Base-by-base conservation (phyloP, 2,888 invertebrate species). In the Hecatera dysodea region DNA sequence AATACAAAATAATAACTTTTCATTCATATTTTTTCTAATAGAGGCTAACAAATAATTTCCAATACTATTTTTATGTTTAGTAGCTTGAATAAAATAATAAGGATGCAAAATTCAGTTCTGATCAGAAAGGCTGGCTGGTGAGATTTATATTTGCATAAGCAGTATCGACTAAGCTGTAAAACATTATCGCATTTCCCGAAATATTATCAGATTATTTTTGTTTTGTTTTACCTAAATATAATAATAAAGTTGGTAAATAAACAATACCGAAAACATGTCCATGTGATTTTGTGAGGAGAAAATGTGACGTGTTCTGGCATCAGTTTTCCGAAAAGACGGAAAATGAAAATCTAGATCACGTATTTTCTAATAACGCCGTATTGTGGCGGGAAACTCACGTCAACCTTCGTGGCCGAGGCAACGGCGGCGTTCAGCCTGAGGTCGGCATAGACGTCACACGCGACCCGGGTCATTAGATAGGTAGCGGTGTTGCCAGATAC, bases 371-470 rank as follows among this genome's bases (percentile, higher is more conserved):
- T 46, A 74, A 62, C 65, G 67, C 73, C 74, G 75, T 83, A 86
- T 87, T 86, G 83, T 84, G 79, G 81, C 81, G 85, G 88, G 85
- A 88, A 88, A 83, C 84, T 87, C 84, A 81, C 80, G 85, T 87
- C 88, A 92, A 90, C 92, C 92, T 92, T 92, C 90, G 81, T 70
- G 78, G 72, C 81, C 80, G 83, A 83, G 86, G 86, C 82, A 82
- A 83, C 76, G 81, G 75, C 36, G 79, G 78, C 74, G 69, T 53
- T 71, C 71, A 78, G 72, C 82, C 64, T 86, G 91, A 94, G 94
- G 94, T 92, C 93, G 89, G 70, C 29, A 82, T 71, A 84, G 87
- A 94, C 94, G 94, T 94, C 94, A 95, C 81, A 81, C 78, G 79
- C 86, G 90, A 92, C 92, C 91, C 93, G 87, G 93, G 92, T 92